Conservation (phyloP, 2,113 vertebrate species). For the Bothrops jararaca region DNA sequence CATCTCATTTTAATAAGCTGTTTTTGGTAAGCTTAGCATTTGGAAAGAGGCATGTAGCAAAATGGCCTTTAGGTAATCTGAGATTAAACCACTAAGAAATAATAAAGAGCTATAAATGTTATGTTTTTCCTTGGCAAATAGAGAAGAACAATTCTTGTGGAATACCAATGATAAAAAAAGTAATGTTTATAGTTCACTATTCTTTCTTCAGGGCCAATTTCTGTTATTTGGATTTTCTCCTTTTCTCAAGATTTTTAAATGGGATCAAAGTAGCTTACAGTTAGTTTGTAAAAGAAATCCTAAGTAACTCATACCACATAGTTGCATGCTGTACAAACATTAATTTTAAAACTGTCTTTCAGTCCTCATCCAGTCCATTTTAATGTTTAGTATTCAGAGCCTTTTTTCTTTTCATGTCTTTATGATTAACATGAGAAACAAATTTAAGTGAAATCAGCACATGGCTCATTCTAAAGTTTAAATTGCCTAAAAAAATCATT, state of each 20-base stretch:
- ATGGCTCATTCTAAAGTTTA: not conserved
- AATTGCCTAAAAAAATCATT: not conserved
- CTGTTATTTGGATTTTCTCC: not conserved
- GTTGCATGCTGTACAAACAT: not conserved
- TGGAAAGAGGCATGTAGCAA: not conserved
- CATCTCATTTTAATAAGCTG: not conserved
- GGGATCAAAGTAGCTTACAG: not conserved
- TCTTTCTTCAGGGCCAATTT: not conserved
- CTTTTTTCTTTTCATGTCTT: not conserved
- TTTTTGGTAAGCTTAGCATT: not conserved
- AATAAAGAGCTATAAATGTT: not conserved
- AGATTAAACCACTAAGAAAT: not conserved
- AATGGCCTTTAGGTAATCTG: not conserved
- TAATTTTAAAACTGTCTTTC: not conserved
- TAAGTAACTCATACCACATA: not conserved
- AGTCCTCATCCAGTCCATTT: not conserved
- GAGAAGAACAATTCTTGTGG: not conserved
- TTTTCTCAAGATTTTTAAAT: not conserved
- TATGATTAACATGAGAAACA: not conserved
- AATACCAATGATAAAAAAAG: not conserved
- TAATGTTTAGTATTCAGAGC: too few relatives aligned
- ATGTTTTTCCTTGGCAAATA: not conserved
- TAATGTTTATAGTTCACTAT: not conserved
- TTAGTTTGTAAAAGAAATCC: not conserved
- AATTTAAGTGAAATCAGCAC: not conserved